Evolutionary conservation across 1,140 invertebrate species (phyloP), one percentile per base, ranked within the genome.

Genomic region (Trissolcus basalis): DNA sequence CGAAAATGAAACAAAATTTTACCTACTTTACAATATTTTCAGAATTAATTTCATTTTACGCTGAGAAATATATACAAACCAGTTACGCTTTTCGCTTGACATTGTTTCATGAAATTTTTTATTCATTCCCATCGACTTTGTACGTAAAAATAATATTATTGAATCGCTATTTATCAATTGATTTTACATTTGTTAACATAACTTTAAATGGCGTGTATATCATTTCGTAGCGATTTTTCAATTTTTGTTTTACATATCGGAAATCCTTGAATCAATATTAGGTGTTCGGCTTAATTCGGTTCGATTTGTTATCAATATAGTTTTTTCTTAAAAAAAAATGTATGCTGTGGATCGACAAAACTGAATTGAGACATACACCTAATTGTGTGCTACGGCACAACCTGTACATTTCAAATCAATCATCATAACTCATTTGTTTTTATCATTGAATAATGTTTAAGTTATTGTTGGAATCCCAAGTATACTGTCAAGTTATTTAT

Each of bases 21-120:
- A 54, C n/a, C 53, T 70, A 63, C 60, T 76, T 65, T 70, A 76
- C 73, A 70, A 64, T 43, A 16, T 41, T 36, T 59, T 11, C 4
- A 58, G 59, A 60, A 65, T 36, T 44, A 76, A 9, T 35, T 53
- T 60, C 19, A 9, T 44, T 13, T 13, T 12, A 49, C 15, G 35
- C 51, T 55, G 33, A 49, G 45, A 65, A 65, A 56, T 45, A 49
- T 19, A 27, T 39, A 64, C 19, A 14, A 32, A 36, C n/a, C 10
- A 9, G 16, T 32, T 43, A n/a, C n/a, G n/a, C n/a, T n/a, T n/a
- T n/a, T n/a, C n/a, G n/a, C n/a, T n/a, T n/a, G n/a, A n/a, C n/a
- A n/a, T n/a, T n/a, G n/a, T n/a, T n/a, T n/a, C n/a, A n/a, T n/a
- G n/a, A n/a, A n/a, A n/a, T n/a, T n/a, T 39, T 39, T 39, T 11